A percentile compares a stretch with the other conserved stretches of the same genome.
Evolutionary conservation across 1,140 invertebrate genomes (phyloP).

Genomic region (Goniozus legneri): DNA sequence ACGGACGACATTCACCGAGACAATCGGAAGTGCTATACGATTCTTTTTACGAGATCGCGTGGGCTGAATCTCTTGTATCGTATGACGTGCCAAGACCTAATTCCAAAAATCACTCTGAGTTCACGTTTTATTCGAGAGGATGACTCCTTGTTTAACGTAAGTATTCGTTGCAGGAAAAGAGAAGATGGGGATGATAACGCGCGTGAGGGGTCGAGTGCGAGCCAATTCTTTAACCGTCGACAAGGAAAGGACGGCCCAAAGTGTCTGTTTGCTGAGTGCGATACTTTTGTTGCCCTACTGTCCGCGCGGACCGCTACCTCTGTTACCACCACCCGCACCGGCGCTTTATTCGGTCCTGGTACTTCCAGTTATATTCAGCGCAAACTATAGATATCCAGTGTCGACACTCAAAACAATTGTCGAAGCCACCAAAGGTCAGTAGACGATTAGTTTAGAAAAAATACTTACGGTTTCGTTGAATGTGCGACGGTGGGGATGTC

Average conservation of each 20-base stretch:
- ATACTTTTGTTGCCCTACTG: conserved; percentile 63
- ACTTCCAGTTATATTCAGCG: conserved; percentile 61
- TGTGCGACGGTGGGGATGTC: too few species aligned
- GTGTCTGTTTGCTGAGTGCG: conserved; percentile 64
- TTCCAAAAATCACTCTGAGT: too few species aligned
- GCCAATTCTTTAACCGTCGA: conserved; percentile 61
- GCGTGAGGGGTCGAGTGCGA: conserved; percentile 61
- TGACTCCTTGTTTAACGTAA: not conserved
- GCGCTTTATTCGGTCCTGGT: conserved; percentile 63
- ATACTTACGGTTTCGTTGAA: too few species aligned
- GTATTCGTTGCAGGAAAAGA: conserved; percentile 15
- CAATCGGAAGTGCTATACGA: too few species aligned
- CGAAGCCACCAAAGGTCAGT: conserved; percentile 46
- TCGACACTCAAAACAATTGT: conserved; percentile 51
- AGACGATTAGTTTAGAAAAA: too few species aligned
- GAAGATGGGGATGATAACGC: conserved; percentile 65
- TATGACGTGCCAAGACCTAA: too few species aligned
- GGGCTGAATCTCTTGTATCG: too few species aligned
- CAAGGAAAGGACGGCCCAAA: conserved; percentile 65
- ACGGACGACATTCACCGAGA: too few species aligned
- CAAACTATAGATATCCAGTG: conserved; percentile 64
- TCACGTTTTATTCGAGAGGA: too few species aligned
- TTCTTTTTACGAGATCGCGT: too few species aligned
- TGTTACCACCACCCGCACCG: conserved; percentile 57
- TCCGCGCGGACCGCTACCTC: conserved; percentile 55